Evolutionary conservation across 37 sponge, comb jelly and placozoan species (phyloP).

Genomic region (Spongia lamella): DNA sequence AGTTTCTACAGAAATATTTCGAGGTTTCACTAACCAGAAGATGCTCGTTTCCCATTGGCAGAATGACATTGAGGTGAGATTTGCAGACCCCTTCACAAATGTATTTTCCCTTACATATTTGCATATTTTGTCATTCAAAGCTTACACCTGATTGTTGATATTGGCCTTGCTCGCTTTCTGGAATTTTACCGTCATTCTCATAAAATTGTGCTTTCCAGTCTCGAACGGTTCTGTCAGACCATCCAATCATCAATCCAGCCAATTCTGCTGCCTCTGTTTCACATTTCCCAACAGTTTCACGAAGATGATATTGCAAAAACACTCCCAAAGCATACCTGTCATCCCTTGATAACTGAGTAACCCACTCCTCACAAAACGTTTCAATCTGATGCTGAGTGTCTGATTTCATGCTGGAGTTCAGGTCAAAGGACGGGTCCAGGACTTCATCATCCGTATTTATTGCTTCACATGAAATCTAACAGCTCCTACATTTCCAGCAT

Average conservation of each 20-base stretch:
- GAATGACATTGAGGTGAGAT: slow-evolving; percentile 32
- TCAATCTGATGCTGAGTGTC: slow-evolving; percentile 31
- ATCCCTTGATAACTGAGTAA: slow-evolving; percentile 20
- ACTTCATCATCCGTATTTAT: slow-evolving; percentile 63
- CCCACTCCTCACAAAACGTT: slow-evolving; percentile 45
- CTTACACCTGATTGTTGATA: slow-evolving; percentile 46
- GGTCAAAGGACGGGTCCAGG: slow-evolving; percentile 38
- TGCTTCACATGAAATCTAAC: slow-evolving; percentile 41
- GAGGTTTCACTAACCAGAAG: slow-evolving; percentile 43
- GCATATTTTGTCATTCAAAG: slow-evolving; percentile 28
- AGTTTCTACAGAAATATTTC: slow-evolving; percentile 43
- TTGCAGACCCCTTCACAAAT: slow-evolving; percentile 37
- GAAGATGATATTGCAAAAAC: slow-evolving; percentile 31
- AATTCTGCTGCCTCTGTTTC: slow-evolving; percentile 60
- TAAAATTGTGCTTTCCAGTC: slow-evolving; percentile 27
- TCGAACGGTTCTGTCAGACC: slow-evolving; percentile 44
- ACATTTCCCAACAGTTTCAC: not conserved
- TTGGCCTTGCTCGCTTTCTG: slow-evolving; percentile 34
- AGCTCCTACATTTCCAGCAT: no score
- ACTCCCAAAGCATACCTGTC: slow-evolving; percentile 36
- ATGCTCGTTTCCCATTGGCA: slow-evolving; percentile 56
- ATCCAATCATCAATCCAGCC: slow-evolving; percentile 48
- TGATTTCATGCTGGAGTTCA: slow-evolving; percentile 25
- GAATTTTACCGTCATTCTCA: slow-evolving; percentile 27
- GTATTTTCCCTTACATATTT: slow-evolving; percentile 36